Conservation (phyloP, 2,888 invertebrate genomes). For the Molanna angustata region DNA sequence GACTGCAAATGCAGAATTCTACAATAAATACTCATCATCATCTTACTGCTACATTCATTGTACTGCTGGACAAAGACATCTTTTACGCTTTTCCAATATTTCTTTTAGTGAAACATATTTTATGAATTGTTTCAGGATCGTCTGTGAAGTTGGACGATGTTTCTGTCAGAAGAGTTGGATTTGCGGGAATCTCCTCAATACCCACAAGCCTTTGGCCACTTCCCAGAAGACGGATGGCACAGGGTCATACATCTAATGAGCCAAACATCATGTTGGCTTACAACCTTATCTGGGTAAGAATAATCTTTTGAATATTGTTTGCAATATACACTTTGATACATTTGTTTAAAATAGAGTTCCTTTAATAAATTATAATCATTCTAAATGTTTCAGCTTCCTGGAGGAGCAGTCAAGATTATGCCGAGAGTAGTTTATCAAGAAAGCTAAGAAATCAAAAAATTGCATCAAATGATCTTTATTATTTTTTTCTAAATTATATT, state of each 20-base stretch:
- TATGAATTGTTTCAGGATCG: conserved; percentile 7
- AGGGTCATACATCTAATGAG: background rate
- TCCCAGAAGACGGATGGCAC: conserved; percentile 16
- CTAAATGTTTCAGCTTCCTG: conserved; percentile 20
- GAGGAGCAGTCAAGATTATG: conserved; percentile 23
- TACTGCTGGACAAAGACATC: no score
- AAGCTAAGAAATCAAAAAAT: no score
- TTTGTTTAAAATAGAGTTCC: no score
- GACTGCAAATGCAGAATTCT: no score
- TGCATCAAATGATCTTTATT: no score
- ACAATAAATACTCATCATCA: no score
- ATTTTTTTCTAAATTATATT: no score
- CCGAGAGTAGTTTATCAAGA: no score
- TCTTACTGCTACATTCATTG: no score
- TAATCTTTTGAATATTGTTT: no score
- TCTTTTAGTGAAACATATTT: background rate
- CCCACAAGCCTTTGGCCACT: conserved; percentile 27
- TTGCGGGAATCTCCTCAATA: conserved; percentile 1
- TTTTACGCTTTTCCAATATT: no score
- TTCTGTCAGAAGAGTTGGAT: conserved; percentile 1
- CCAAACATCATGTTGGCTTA: conserved; percentile 17
- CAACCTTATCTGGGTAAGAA: conserved; percentile 22
- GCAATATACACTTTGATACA: no score
- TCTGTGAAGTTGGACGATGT: conserved; percentile 17
- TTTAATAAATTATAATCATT: background rate